phyloP scores from a whole-genome alignment of 2,113 vertebrate species.

The Sigmodon hispidus region DNA sequence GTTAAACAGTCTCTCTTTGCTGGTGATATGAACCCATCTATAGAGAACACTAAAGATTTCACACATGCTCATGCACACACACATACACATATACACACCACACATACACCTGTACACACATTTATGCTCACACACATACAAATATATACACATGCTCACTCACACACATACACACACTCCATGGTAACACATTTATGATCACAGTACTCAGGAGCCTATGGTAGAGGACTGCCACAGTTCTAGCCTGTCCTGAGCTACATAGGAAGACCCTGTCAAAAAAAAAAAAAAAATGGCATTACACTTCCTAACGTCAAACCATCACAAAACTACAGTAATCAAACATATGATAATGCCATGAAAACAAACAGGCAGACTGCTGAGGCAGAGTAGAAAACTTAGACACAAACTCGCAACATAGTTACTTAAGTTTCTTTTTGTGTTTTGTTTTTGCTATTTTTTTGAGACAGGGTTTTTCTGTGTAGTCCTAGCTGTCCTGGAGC shows the following conservation, averaged over 20 bases:
- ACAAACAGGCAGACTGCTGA: background rate
- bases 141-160: background rate
- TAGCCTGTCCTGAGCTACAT: background rate
- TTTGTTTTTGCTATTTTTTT: background rate
- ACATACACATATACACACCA: background rate
- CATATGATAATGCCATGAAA: background rate
- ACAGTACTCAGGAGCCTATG: background rate
- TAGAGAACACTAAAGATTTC: background rate
- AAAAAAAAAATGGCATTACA: background rate
- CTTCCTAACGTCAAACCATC: background rate
- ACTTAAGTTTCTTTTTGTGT: background rate
- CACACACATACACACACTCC: background rate
- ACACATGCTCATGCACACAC: background rate
- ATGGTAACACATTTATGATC: background rate
- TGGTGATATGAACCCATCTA: background rate
- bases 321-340: background rate
- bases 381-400: background rate
- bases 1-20: background rate
- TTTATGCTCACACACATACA: background rate
- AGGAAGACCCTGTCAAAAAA: background rate
- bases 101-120: background rate
- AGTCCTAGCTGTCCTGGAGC: background rate
- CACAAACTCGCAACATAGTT: background rate
- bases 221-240: background rate
- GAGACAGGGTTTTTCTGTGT: background rate